A percentile compares a stretch with the other conserved stretches of the same genome.
Evolutionary conservation across 2,888 invertebrate species (phyloP).

Genomic region (Idaea straminata): DNA sequence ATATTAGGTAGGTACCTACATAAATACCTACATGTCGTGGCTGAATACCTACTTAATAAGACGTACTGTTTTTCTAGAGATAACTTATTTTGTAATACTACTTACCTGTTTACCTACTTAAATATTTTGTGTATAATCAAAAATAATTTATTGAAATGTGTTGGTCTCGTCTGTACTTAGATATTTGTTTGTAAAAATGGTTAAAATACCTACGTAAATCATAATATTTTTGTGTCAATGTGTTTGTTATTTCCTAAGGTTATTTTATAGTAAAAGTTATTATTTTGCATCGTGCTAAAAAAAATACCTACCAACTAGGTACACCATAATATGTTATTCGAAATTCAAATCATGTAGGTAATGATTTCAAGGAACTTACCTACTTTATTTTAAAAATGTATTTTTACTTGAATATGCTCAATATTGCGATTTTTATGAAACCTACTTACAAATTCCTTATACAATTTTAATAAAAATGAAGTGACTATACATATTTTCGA

Average conservation of each 20-base stretch:
- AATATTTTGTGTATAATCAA: not conserved
- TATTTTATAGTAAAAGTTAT: constrained; percentile 20
- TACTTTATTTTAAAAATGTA: too few relatives aligned
- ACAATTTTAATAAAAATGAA: constrained; percentile 68
- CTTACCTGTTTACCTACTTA: not conserved
- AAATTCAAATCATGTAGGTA: too few relatives aligned
- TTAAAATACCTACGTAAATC: not conserved
- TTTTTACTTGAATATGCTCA: not conserved
- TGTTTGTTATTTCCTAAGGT: not conserved
- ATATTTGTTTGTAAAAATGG: constrained; percentile 15
- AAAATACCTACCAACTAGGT: too few relatives aligned
- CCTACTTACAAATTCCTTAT: not conserved
- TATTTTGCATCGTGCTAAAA: too few relatives aligned
- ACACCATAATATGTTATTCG: too few relatives aligned
- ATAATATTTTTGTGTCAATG: not conserved
- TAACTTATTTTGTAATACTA: not conserved
- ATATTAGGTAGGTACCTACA: not conserved
- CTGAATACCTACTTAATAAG: constrained; percentile 1
- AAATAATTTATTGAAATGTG: not conserved
- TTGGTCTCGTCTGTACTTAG: constrained; percentile 19
- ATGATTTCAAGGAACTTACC: too few relatives aligned
- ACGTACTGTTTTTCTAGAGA: constrained; percentile 9
- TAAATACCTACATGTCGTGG: too few relatives aligned
- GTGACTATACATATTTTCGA: constrained; percentile 61
- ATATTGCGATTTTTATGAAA: not conserved